phyloP scores from a whole-genome alignment of 2,888 invertebrate species.

The Drosophila greeni region DNA sequence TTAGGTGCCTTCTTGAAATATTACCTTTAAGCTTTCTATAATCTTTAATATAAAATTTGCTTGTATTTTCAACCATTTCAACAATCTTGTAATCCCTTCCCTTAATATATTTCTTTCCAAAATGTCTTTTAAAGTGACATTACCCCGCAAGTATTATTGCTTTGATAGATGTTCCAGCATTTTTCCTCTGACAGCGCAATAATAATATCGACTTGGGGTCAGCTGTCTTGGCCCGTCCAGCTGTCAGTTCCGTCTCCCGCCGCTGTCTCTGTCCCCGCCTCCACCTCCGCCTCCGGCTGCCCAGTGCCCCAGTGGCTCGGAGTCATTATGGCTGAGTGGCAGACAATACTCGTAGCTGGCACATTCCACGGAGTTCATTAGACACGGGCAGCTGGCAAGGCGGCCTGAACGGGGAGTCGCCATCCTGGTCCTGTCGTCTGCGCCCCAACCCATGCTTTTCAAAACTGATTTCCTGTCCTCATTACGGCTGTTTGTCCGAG shows the following conservation, averaged over 20 bases:
- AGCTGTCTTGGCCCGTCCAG: slow-evolving; percentile 30
- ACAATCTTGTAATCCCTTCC: no score
- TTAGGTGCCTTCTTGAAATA: no score
- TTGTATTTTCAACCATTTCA: no score
- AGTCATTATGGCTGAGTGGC: slow-evolving; percentile 72
- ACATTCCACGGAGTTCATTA: slow-evolving; percentile 57
- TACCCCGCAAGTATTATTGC: background rate
- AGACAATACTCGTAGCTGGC: slow-evolving; percentile 35
- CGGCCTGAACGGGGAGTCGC: background rate
- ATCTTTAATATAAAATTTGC: background rate
- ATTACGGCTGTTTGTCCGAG: slow-evolving; percentile 46
- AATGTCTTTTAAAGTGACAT: background rate
- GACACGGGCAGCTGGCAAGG: slow-evolving; percentile 36
- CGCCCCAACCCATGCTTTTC: slow-evolving; percentile 15
- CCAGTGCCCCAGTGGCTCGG: slow-evolving; percentile 39
- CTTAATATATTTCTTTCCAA: background rate
- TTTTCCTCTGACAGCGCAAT: slow-evolving; percentile 54
- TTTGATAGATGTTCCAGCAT: slow-evolving; percentile 6
- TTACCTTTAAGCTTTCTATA: background rate
- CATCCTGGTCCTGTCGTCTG: slow-evolving; percentile 4
- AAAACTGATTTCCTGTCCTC: slow-evolving; percentile 43
- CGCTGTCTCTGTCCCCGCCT: background rate
- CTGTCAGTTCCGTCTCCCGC: slow-evolving; percentile 47
- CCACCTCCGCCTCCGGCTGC: slow-evolving; percentile 10
- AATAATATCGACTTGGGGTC: slow-evolving; percentile 47